phyloP scores from a whole-genome alignment of 2,113 vertebrate genomes.

The Cyphomyrus discorhynchus region DNA sequence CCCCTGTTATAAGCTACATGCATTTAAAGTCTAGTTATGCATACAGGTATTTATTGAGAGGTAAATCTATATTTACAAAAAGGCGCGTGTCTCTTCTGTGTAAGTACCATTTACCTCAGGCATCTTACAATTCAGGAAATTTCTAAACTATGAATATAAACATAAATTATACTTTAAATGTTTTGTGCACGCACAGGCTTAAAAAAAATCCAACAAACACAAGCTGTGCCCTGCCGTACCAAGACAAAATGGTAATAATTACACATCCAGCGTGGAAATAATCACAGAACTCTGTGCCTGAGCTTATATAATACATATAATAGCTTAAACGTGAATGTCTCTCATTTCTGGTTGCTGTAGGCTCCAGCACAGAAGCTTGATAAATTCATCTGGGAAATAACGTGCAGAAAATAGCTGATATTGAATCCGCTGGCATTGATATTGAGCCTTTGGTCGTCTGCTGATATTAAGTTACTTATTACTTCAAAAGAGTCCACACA shows the following conservation, averaged over 20 bases:
- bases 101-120: background rate
- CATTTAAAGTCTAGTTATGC: background rate
- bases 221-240: background rate
- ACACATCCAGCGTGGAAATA: background rate
- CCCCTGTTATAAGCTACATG: background rate
- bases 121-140: background rate
- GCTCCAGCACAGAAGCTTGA: background rate
- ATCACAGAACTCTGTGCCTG: background rate
- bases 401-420: background rate
- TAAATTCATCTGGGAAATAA: constrained; percentile 5
- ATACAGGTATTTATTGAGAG: background rate
- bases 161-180: background rate
- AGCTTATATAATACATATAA: background rate
- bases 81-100: background rate
- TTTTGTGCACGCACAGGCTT: background rate
- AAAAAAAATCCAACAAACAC: background rate
- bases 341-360: background rate
- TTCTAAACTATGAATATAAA: background rate
- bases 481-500: background rate
- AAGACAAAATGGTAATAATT: background rate
- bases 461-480: background rate
- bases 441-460: background rate
- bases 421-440: background rate
- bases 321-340: background rate
- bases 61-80: background rate